Evolutionary conservation across 2,113 vertebrate species (phyloP), one percentile per base, ranked within the genome.

Genomic region (Pampusana beccarii): DNA sequence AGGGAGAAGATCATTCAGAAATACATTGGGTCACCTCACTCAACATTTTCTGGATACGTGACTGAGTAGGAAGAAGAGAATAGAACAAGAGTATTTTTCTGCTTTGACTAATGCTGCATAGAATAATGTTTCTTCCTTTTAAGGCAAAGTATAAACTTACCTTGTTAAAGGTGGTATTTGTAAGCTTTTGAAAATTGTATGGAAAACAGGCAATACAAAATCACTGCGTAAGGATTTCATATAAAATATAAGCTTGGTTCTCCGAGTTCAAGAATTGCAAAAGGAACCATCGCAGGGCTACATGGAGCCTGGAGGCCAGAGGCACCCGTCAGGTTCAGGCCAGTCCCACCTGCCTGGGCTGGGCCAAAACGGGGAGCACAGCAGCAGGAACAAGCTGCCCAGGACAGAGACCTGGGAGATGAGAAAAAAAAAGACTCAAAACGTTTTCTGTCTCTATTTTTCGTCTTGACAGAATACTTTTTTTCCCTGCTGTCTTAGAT

Each of bases 281-380:
- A 56, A 23, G 26, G 34, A 73, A 53, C 26, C 23, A 38, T 12
- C 17, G n/a, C 54, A 51, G 33, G 28, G 28, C 40, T 44, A 31
- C 17, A 2, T 0, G 4, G 21, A 58, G 42, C 21, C 28, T 61
- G 4, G 21, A 44, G 50, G 62, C 29, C 91, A 80, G 69, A 38
- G 15, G 25, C 5, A 6, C 13, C 33, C 2, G 0, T 21, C 31
- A 25, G 29, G 17, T 20, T 88, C 42, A 17, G 42, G 16, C 16
- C 13, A 40, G 74, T 56, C 31, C 58, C 25, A 51, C 31, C 67
- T 20, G 12, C 31, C 38, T 13, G 36, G 16, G 26, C 16, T 8
- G 4, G 14, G 31, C 17, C 2, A 1, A 74, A 66, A n/a, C 0
- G 2, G 48, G 33, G 23, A 46, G 14, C 12, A 42, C 1, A 1